Percentiles rank a stretch among this genome's conserved stretches.
Conservation (phyloP, 2,113 vertebrate species). For the Pollimyrus isidori region DNA sequence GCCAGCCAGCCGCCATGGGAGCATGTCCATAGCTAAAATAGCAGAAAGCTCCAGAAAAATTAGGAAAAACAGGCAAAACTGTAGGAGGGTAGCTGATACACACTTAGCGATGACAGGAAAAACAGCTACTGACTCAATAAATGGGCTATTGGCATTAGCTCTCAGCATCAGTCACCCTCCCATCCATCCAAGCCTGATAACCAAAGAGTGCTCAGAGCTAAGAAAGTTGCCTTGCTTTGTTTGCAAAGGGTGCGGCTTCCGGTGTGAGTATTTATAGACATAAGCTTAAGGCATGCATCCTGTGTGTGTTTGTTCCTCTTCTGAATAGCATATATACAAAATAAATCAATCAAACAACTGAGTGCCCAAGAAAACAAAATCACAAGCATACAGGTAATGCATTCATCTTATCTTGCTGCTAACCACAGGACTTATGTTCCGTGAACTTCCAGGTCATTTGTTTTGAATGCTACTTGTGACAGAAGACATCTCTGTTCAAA, state of each 20-base stretch:
- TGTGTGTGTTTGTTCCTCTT: background rate
- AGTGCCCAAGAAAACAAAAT: background rate
- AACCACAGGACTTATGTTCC: background rate
- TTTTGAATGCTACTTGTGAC: background rate
- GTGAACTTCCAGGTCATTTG: background rate
- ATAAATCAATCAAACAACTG: background rate
- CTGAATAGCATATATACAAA: background rate
- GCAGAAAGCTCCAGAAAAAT: background rate
- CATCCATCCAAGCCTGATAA: background rate
- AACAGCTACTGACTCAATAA: background rate
- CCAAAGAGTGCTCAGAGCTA: background rate
- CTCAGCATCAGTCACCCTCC: background rate
- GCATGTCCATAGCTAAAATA: background rate
- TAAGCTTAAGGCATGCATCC: background rate
- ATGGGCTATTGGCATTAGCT: background rate
- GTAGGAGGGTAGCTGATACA: background rate
- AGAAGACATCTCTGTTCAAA: background rate
- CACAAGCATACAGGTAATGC: background rate
- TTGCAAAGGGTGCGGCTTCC: background rate
- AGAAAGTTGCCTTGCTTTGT: background rate
- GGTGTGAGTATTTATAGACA: slow-evolving; percentile 13
- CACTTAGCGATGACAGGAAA: background rate
- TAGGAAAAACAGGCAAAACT: background rate
- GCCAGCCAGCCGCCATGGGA: background rate
- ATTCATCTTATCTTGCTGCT: background rate